Evolutionary conservation across 2,888 invertebrate species (phyloP), one percentile per base, ranked within the genome.

Genomic region (Latrodectus hesperus): DNA sequence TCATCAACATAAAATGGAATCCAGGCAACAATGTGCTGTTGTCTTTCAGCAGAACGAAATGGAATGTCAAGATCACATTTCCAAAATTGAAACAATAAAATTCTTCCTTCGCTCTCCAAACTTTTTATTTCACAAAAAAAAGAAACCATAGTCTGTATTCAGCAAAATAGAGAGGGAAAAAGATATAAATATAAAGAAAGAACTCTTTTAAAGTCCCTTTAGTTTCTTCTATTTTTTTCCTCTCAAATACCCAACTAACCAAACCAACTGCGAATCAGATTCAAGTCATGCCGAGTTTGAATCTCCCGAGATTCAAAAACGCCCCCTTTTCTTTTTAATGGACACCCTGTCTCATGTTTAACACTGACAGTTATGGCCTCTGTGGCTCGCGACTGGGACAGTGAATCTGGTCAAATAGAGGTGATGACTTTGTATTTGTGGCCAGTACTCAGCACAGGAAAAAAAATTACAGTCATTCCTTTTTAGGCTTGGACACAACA

Each of bases 331-430:
- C 53, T 26, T 22, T 82, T 82, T 82, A 75, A 82, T 75, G 74
- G 78, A 22, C 26, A 77, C 73, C 60, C 77, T 84, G 77, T 53
- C 67, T 84, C 84, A 84, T 78, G 78, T 84, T 84, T 78, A 78
- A 72, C 71, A 22, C 26, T 84, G 84, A 84, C 84, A 84, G 65
- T 78, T 84, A 84, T 67, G 65, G 67, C 67, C 73, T 49, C 53
- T 60, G 67, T 38, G 77, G 68, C 52, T 74, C 74, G 53, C 53
- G 52, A 74, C 26, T 51, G 51, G 71, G 83, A 77, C 77, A 76
- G 64, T 51, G 71, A n/a, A 17, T 12, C 38, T n/a, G 38, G n/a
- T 60, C 38, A 68, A 82, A 72, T 17, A 49, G 52, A 10, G 76
- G 67, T 38, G 53, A 81, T 74, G 73, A 74, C 67, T 74, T 72